A percentile compares a stretch with the other conserved stretches of the same genome.
phyloP scores from a whole-genome alignment of 2,113 vertebrate genomes.

The Acrocephalus arundinaceus region DNA sequence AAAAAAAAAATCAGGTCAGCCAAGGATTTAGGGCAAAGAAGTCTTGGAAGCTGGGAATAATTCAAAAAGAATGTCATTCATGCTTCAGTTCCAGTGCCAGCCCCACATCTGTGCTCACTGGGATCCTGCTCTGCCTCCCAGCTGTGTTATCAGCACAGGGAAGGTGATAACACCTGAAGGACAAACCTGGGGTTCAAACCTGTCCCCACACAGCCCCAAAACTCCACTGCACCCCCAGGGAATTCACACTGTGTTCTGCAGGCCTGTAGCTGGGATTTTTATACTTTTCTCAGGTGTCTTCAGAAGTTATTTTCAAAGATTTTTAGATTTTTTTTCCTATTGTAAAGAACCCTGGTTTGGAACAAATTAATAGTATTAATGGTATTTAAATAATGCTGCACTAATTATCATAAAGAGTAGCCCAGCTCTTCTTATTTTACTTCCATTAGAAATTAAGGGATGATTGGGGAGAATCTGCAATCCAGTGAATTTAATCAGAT shows the following conservation, averaged over 20 bases:
- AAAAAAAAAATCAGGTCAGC: background rate
- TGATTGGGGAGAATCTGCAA: background rate
- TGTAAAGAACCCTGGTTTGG: background rate
- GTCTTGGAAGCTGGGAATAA: background rate
- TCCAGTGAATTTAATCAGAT: background rate
- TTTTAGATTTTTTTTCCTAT: background rate
- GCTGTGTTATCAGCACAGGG: accelerated
- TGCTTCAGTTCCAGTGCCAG: background rate
- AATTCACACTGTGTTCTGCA: accelerated
- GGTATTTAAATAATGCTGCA: background rate
- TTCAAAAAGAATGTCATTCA: background rate
- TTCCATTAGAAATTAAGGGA: background rate
- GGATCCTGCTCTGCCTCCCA: background rate
- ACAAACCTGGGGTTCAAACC: background rate
- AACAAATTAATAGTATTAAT: background rate
- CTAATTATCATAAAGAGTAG: background rate
- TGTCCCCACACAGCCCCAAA: background rate
- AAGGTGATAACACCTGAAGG: background rate
- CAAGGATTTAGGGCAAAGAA: background rate
- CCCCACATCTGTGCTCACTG: background rate
- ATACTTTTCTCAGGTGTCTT: background rate
- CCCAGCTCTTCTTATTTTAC: background rate
- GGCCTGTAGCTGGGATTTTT: background rate
- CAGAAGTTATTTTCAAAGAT: background rate
- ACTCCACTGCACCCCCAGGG: background rate